These are phyloP conservation scores for Sebastolobus alascanus DNA, from an alignment of 2,797 vertebrate species.

Conservation along the genomic window DNA sequence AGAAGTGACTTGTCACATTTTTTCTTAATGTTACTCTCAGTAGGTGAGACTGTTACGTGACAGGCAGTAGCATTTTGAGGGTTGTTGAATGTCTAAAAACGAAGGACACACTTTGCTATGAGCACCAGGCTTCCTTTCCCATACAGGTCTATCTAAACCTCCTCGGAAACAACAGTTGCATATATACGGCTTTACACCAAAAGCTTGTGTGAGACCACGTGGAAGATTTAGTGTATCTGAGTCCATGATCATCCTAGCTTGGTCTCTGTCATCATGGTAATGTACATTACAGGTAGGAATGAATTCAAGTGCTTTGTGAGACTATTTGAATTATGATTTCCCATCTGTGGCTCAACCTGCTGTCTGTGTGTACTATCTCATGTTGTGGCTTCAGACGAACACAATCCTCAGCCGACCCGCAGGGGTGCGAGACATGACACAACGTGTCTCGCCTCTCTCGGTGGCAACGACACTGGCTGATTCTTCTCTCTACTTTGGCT, in stretches of 20 bases:
- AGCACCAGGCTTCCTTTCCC: constrained; percentile 27
- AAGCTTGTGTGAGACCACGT: constrained; percentile 61
- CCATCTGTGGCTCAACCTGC: constrained; percentile 75
- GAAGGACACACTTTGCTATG: constrained; percentile 23
- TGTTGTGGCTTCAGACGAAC: constrained; percentile 71
- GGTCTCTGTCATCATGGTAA: constrained; percentile 60
- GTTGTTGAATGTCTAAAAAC: constrained; percentile 61
- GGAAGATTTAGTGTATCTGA: constrained; percentile 47
- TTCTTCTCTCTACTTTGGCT: constrained; percentile 68
- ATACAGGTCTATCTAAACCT: constrained; percentile 28
- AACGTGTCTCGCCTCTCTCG: constrained; percentile 19
- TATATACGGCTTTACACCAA: constrained; percentile 68
- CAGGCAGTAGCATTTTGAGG: constrained; percentile 31
- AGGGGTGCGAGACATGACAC: not conserved
- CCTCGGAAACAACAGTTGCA: constrained; percentile 35
- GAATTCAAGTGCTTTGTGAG: constrained; percentile 74
- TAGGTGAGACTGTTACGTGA: constrained; percentile 34
- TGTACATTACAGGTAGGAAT: constrained; percentile 74
- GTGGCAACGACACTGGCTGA: constrained; percentile 46
- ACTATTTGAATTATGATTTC: constrained; percentile 78
- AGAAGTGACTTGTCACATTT: constrained; percentile 31
- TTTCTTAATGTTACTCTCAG: constrained; percentile 35
- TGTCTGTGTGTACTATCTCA: constrained; percentile 75
- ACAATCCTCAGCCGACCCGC: constrained; percentile 40
- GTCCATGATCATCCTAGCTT: constrained; percentile 56